Evolutionary conservation across 2,797 vertebrate species (phyloP).

Genomic region (Coracias cyanogaster): DNA sequence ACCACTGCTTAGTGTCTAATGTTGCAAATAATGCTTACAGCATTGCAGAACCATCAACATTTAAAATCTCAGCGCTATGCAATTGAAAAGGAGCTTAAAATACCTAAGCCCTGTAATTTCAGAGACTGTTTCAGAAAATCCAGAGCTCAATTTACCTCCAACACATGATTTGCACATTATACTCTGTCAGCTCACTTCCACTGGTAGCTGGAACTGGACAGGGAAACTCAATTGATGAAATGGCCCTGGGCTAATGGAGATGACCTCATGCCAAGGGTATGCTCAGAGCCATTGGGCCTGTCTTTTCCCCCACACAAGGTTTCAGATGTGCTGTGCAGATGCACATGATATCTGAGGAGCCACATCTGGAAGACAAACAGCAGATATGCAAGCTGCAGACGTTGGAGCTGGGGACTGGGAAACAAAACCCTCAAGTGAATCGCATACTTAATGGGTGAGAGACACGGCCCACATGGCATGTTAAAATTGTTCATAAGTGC

Average conservation of each 20-base stretch:
- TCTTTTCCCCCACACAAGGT: background rate
- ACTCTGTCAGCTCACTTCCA: background rate
- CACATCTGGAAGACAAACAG: background rate
- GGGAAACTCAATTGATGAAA: background rate
- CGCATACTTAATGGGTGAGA: background rate
- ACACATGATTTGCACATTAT: background rate
- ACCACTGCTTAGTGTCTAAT: background rate
- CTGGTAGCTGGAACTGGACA: background rate
- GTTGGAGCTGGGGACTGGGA: background rate
- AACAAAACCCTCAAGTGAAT: background rate
- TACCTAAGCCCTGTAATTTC: background rate
- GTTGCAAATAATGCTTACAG: background rate
- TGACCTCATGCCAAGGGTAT: fast-evolving
- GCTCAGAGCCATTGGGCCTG: fast-evolving
- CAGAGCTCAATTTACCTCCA: background rate
- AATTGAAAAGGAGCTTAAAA: background rate
- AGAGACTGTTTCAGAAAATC: background rate
- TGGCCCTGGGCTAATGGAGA: background rate
- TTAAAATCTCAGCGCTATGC: background rate
- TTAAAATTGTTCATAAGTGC: background rate
- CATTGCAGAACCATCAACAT: background rate
- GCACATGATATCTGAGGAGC: background rate
- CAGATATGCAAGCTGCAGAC: background rate
- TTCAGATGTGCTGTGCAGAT: background rate
- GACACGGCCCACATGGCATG: background rate